Evolutionary conservation across 2,797 vertebrate genomes (phyloP), one percentile per base, ranked within the genome.

Genomic region (Pogonophryne albipinna): DNA sequence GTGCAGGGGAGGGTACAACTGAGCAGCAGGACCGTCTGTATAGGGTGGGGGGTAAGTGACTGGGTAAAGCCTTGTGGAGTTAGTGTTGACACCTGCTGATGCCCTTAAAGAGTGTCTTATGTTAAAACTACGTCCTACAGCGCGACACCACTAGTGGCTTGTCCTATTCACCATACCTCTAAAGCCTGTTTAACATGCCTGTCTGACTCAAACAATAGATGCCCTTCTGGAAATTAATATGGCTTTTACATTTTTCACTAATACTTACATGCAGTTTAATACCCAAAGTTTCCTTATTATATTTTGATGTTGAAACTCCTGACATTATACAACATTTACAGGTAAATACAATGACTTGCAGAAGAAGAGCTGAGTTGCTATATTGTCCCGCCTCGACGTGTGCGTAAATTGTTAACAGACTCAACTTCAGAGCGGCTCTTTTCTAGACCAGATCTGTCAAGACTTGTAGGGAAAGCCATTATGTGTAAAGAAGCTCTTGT

Each of bases 61-160:
- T 9, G 42, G 38, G 61, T 79, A 69, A 83, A 90, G 70, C 27
- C 63, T 20, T 14, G 41, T 46, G 61, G 58, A 90, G 89, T 90
- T 85, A 79, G 72, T 89, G 89, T 89, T 87, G 86, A 90, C 91
- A 93, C 88, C 90, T 92, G 90, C 84, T 92, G 83, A 77, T 68
- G 74, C 64, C 31, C 56, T 76, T 83, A 76, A 89, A 81, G 71
- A 80, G 56, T 11, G 50, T 66, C 79, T 83, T 23, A 87, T 88
- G 83, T 79, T 76, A 79, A 89, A 88, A 57, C 62, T 27, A 38
- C 71, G 81, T 80, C 82, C 79, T 1, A 14, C 57, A 31, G 66
- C 80, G 65, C 85, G 51, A 76, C 77, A 69, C 74, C 68, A 31
- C 76, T 53, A 70, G 76, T 81, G 81, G 61, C 47, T 70, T 89